Percentiles rank a stretch among this genome's conserved stretches.
Evolutionary conservation across 2,797 vertebrate species (phyloP).

Genomic region (Acipenser ruthenus): DNA sequence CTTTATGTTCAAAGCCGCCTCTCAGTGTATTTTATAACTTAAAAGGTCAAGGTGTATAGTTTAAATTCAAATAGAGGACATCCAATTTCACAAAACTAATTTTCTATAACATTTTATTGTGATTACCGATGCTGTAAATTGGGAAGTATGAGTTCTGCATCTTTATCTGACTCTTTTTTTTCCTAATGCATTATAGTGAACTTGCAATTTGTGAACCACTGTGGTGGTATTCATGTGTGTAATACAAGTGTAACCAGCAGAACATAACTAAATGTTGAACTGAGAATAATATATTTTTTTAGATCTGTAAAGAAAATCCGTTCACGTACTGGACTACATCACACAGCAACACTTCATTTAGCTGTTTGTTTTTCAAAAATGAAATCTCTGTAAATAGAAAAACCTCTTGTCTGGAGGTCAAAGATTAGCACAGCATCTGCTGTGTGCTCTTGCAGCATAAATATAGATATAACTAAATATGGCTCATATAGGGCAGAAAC

Average conservation of each 20-base stretch:
- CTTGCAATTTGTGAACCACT: neutral
- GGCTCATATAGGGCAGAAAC: neutral
- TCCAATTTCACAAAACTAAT: too few relatives aligned
- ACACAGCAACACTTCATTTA: neutral
- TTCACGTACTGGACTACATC: neutral
- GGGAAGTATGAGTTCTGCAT: neutral
- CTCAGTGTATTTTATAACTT: too few relatives aligned
- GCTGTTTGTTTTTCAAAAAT: neutral
- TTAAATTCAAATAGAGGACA: too few relatives aligned
- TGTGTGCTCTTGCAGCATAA: neutral
- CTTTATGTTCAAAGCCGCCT: too few relatives aligned
- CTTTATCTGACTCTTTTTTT: neutral
- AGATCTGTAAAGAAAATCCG: neutral
- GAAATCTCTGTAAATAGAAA: neutral
- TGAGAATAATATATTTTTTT: neutral
- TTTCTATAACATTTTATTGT: neutral
- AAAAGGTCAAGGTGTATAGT: too few relatives aligned
- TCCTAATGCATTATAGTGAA: neutral
- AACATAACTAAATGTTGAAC: neutral
- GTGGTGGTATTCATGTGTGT: neutral
- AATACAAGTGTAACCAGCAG: conserved; percentile 5
- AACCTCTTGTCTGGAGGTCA: neutral
- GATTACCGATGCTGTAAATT: neutral
- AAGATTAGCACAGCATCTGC: neutral
- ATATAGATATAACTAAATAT: neutral